A percentile compares a stretch with the other conserved stretches of the same genome.
Conservation (phyloP, 2,888 invertebrate species). For the Pemphredon lugubris region DNA sequence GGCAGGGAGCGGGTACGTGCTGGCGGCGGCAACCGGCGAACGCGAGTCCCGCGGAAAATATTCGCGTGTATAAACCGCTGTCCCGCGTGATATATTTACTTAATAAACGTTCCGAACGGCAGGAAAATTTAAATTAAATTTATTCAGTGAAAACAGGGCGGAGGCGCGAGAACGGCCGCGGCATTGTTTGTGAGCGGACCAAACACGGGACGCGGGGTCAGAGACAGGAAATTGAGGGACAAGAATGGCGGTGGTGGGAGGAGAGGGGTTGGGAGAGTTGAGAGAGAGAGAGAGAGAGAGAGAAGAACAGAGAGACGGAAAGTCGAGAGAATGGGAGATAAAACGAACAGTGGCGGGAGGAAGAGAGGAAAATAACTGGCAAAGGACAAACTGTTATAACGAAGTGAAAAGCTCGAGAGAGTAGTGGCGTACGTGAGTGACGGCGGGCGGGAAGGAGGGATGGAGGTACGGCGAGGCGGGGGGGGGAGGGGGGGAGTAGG, state of each 20-base stretch:
- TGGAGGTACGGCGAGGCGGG: background rate
- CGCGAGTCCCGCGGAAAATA: slow-evolving; percentile 55
- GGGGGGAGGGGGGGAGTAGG: slow-evolving; percentile 7
- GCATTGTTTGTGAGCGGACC: slow-evolving; percentile 64
- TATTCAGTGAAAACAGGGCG: slow-evolving; percentile 71
- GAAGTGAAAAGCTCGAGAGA: slow-evolving; percentile 57
- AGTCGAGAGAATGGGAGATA: background rate
- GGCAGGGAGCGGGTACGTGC: slow-evolving; percentile 26
- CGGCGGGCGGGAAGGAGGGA: slow-evolving; percentile 11
- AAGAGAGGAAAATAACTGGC: slow-evolving; percentile 32
- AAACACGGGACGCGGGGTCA: slow-evolving; percentile 24
- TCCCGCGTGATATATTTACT: slow-evolving; percentile 72
- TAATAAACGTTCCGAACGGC: slow-evolving; percentile 72
- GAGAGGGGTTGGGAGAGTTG: slow-evolving; percentile 1
- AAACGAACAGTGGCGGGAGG: slow-evolving; percentile 4
- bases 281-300: slow-evolving; percentile 2
- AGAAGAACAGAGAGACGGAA: slow-evolving; percentile 6
- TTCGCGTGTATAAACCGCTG: slow-evolving; percentile 53
- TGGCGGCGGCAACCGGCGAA: slow-evolving; percentile 16
- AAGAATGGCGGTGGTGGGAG: slow-evolving; percentile 5
- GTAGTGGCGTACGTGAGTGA: slow-evolving; percentile 20
- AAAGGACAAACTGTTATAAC: slow-evolving; percentile 57
- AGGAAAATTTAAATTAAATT: slow-evolving; percentile 75
- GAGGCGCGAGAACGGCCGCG: slow-evolving; percentile 49
- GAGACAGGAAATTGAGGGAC: slow-evolving; percentile 40